Evolutionary conservation across 2,888 invertebrate genomes (phyloP).

Genomic region (Macaria liturata): DNA sequence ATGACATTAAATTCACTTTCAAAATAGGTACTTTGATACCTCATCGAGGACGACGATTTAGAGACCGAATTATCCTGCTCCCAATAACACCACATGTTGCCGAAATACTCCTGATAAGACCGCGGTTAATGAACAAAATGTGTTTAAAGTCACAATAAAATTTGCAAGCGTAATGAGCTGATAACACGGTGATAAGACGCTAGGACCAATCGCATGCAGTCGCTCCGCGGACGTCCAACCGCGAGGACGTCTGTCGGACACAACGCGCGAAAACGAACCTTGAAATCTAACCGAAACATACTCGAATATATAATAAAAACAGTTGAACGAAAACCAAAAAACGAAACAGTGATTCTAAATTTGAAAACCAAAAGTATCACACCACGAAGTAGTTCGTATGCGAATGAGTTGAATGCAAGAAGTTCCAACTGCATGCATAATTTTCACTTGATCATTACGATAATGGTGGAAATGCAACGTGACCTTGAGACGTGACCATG

Average conservation of each 20-base stretch:
- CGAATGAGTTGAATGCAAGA: slow-evolving; percentile 43
- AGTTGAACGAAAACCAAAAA: slow-evolving; percentile 41
- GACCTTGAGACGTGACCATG: slow-evolving; percentile 65
- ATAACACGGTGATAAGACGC: slow-evolving; percentile 61
- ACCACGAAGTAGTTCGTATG: not conserved
- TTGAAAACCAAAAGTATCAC: not conserved
- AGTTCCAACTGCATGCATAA: slow-evolving; percentile 61
- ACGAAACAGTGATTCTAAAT: slow-evolving; percentile 19
- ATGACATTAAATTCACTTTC: not conserved
- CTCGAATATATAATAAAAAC: slow-evolving; percentile 48
- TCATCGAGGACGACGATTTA: slow-evolving; percentile 11
- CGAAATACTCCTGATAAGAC: slow-evolving; percentile 38
- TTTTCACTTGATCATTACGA: slow-evolving; percentile 63
- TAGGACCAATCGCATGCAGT: slow-evolving; percentile 56
- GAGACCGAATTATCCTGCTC: slow-evolving; percentile 33
- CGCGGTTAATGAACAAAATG: slow-evolving; percentile 43
- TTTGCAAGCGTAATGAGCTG: slow-evolving; percentile 41
- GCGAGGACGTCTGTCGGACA: slow-evolving; percentile 59
- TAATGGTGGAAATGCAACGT: slow-evolving; percentile 55
- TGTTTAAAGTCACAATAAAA: slow-evolving; percentile 45
- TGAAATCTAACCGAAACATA: slow-evolving; percentile 53
- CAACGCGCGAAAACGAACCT: slow-evolving; percentile 60
- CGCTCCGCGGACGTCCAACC: slow-evolving; percentile 63
- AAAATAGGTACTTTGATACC: not conserved
- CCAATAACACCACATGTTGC: slow-evolving; percentile 15